Percentiles rank a stretch among this genome's conserved stretches.
Conservation (phyloP, 2,113 vertebrate species). For the Serilophus lunatus region DNA sequence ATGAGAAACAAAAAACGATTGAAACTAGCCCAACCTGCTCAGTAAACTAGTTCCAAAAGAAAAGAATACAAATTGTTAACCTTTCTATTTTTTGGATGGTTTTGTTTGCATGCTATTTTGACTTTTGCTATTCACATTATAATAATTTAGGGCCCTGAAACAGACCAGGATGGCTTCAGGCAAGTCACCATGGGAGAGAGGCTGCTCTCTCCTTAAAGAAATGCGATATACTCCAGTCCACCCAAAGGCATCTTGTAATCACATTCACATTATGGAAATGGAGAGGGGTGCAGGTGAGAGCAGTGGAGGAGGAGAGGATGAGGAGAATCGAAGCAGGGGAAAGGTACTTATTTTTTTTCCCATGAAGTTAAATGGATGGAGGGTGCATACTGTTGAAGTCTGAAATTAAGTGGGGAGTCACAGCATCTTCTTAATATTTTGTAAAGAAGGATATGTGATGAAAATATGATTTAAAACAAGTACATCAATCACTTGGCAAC, state of each 20-base stretch:
- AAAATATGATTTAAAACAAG: background rate
- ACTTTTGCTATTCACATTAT: background rate
- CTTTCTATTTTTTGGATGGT: background rate
- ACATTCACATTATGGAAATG: background rate
- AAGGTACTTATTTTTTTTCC: background rate
- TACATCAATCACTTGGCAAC: background rate
- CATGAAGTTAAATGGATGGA: background rate
- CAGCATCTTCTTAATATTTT: background rate
- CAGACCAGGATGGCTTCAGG: background rate
- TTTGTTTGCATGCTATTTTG: conserved; percentile 1
- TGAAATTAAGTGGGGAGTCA: background rate
- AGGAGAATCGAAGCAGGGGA: background rate
- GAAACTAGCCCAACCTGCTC: conserved; percentile 29
- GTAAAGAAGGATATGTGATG: background rate
- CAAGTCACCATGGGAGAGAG: background rate
- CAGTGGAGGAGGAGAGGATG: background rate
- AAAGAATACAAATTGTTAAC: background rate
- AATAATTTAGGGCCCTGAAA: background rate
- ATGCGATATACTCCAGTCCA: background rate
- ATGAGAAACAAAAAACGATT: conserved; percentile 32
- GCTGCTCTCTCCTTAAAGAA: background rate
- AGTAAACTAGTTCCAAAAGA: conserved; percentile 6
- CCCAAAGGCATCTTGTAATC: background rate
- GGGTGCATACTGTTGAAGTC: background rate
- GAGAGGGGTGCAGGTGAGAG: background rate